Percentiles rank a stretch among this genome's conserved stretches.
phyloP scores from a whole-genome alignment of 2,797 vertebrate genomes.

The Pelodytes ibericus region DNA sequence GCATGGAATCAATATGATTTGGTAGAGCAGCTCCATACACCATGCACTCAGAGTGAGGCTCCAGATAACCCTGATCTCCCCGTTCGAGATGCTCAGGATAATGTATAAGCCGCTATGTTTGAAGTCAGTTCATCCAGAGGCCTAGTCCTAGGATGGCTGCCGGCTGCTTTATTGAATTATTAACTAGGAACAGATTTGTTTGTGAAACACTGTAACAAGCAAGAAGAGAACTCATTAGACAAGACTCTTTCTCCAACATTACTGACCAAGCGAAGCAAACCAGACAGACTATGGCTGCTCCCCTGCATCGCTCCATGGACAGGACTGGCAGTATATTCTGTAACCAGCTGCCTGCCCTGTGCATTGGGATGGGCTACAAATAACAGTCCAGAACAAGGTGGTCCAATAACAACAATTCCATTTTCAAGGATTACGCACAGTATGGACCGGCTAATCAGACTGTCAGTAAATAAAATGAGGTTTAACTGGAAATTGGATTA shows the following conservation, averaged over 20 bases:
- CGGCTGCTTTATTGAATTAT: conserved; percentile 39
- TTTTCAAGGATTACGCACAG: too few species aligned
- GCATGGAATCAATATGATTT: conserved; percentile 25
- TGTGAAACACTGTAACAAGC: not conserved
- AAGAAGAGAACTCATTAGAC: conserved; percentile 3
- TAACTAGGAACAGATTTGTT: conserved; percentile 17
- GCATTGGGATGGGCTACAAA: too few species aligned
- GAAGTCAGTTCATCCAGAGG: conserved; percentile 29
- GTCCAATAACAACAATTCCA: too few species aligned
- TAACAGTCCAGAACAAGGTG: too few species aligned
- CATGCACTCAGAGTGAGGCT: not conserved
- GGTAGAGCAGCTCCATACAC: not conserved
- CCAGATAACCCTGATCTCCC: not conserved
- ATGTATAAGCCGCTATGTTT: not conserved
- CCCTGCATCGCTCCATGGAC: too few species aligned
- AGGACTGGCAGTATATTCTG: too few species aligned
- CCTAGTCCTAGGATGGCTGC: conserved; percentile 10
- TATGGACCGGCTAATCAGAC: too few species aligned
- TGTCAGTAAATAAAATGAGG: too few species aligned
- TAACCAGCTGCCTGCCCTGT: too few species aligned
- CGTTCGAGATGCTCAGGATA: not conserved
- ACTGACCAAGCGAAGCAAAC: too few species aligned
- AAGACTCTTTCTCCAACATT: conserved; percentile 6
- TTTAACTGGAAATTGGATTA: too few species aligned
- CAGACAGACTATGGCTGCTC: too few species aligned